Evolutionary conservation across 2,888 invertebrate genomes (phyloP), one percentile per base, ranked within the genome.

Genomic region (Ichneumoninae sp.): DNA sequence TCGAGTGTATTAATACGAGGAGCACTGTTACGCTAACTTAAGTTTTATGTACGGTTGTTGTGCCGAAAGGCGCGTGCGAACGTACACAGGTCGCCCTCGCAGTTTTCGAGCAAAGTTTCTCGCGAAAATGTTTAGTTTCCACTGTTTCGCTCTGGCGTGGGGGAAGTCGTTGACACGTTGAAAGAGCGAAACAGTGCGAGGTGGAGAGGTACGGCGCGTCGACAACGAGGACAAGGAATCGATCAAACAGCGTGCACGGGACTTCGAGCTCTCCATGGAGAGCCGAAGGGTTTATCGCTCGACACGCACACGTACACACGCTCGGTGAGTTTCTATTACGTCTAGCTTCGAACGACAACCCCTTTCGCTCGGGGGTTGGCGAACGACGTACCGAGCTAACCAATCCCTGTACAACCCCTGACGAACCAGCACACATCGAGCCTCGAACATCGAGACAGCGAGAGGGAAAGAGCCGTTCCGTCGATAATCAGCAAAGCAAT

Each of bases 231-330:
- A 81, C 52, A 40, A 82, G 40, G 63, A 82, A 85, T 90, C 90
- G 90, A 90, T 89, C 90, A 89, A 90, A 90, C 90, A 87, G 65
- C 73, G 70, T 19, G 26, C 60, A 70, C 79, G 47, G 54, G 75
- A 77, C 79, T 63, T 30, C 81, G 50, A 69, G 77, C 82, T 70
- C 73, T 80, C 44, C 50, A 77, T 44, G 54, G 68, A 65, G 79
- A 77, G 82, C 82, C 77, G 80, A 84, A 71, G 86, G 81, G 85
- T 82, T 78, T 83, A 80, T 81, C 87, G 88, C 87, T 88, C 87
- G 87, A 86, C 87, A 90, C 87, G 57, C 87, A 87, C 87, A 68
- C 82, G 83, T 71, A 74, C 83, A 76, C 83, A 44, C 47, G 63
- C 85, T 86, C 87, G 86, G 85, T 85, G 47, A 76, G 52, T 71